Evolutionary conservation across 1,140 invertebrate species (phyloP).

Genomic region (Zaprionus africanus): DNA sequence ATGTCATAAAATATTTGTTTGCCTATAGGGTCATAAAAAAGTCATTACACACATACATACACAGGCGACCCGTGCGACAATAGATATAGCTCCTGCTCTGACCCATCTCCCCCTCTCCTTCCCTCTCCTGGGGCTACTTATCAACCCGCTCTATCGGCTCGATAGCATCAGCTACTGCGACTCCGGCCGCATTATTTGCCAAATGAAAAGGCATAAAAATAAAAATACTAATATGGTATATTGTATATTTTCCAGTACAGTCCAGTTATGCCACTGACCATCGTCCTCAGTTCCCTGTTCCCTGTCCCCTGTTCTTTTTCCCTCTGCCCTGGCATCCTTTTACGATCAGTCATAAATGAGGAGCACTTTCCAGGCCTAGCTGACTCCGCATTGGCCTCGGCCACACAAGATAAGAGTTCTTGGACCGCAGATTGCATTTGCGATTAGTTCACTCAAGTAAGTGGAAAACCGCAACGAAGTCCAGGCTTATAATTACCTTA

Average conservation of each 20-base stretch:
- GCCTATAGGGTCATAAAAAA: slow-evolving; percentile 81
- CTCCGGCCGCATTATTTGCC: not conserved
- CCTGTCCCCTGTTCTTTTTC: not conserved
- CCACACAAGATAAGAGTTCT: not conserved
- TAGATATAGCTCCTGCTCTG: not conserved
- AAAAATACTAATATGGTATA: slow-evolving; percentile 10
- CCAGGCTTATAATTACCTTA: not conserved
- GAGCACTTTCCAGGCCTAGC: not conserved
- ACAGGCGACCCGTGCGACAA: slow-evolving; percentile 5
- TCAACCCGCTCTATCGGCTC: not conserved
- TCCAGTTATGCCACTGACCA: not conserved
- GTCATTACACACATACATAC: slow-evolving; percentile 66
- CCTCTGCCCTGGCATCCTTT: slow-evolving; percentile 1
- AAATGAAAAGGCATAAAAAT: slow-evolving; percentile 23
- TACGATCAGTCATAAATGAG: slow-evolving; percentile 12
- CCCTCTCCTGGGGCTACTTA: not conserved
- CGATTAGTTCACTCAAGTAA: not conserved
- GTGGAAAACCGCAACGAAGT: not conserved
- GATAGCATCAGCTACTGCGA: not conserved
- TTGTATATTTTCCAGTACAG: slow-evolving; percentile 2
- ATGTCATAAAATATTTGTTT: slow-evolving; percentile 80
- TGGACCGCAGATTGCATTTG: not conserved
- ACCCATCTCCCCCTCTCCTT: not conserved
- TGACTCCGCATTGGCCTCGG: no score
- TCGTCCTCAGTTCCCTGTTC: not conserved